Conservation (phyloP, 2,797 vertebrate genomes). For the Epinephelus malabaricus region DNA sequence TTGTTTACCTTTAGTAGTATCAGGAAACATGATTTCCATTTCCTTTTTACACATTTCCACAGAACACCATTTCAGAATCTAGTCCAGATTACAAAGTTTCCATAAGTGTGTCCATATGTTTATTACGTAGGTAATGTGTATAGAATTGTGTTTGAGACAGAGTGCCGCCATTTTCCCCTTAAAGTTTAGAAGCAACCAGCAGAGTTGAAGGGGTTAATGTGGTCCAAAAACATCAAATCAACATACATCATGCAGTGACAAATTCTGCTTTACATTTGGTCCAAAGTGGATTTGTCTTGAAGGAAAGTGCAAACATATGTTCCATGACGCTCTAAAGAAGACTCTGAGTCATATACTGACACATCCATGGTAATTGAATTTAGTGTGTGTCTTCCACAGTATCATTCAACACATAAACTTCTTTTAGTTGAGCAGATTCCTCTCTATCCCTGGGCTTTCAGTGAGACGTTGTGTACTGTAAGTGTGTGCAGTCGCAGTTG, state of each 20-base stretch:
- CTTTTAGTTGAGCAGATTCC: not conserved
- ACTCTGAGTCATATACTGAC: constrained; percentile 4
- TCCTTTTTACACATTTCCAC: constrained; percentile 13
- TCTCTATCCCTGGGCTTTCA: constrained; percentile 1
- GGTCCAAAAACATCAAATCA: not conserved
- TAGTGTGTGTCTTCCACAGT: not conserved
- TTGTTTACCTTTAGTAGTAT: constrained; percentile 54
- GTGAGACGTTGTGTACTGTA: not conserved
- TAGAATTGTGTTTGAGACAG: not conserved
- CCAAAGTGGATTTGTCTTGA: constrained; percentile 8
- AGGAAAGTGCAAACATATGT: constrained; percentile 32
- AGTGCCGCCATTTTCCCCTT: not conserved
- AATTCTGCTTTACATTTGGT: not conserved
- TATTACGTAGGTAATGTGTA: not conserved
- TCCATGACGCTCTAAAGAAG: not conserved
- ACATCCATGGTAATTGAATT: not conserved
- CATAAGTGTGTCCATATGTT: not conserved
- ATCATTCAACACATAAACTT: constrained; percentile 12
- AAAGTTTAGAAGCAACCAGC: not conserved
- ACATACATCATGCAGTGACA: not conserved
- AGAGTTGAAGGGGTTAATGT: not conserved
- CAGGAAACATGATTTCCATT: constrained; percentile 6
- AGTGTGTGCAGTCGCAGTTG: constrained; percentile 26
- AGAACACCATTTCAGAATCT: constrained; percentile 5
- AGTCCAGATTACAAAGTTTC: constrained; percentile 1